Conservation (phyloP, 2,797 vertebrate genomes). For the Megaceryle alcyon region DNA sequence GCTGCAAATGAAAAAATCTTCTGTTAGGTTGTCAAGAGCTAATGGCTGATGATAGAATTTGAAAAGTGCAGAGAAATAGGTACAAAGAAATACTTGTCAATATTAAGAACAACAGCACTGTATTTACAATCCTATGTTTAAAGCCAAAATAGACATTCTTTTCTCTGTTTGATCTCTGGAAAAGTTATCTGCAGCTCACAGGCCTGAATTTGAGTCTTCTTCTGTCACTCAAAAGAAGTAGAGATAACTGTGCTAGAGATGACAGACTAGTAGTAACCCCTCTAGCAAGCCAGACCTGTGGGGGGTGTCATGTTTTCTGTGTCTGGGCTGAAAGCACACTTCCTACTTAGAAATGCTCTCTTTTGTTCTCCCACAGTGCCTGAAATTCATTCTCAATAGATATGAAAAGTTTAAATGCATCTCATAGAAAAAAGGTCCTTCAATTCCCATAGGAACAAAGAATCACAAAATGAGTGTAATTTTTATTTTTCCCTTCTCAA, state of each 20-base stretch:
- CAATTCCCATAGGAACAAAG: slow-evolving; percentile 56
- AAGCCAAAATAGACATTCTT: slow-evolving; percentile 47
- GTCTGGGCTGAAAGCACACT: not conserved
- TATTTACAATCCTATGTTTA: slow-evolving; percentile 40
- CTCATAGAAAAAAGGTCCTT: slow-evolving; percentile 5
- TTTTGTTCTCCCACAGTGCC: slow-evolving; percentile 43
- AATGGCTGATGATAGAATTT: slow-evolving; percentile 40
- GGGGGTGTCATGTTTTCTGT: slow-evolving; percentile 23
- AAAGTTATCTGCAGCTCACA: slow-evolving; percentile 61
- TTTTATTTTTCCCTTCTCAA: not conserved
- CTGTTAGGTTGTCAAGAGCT: not conserved
- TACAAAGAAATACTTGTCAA: slow-evolving; percentile 21
- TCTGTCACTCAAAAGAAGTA: slow-evolving; percentile 39
- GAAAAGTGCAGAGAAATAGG: not conserved
- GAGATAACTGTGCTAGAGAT: slow-evolving; percentile 38
- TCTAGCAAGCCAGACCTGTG: not conserved
- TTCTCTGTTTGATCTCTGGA: slow-evolving; percentile 48
- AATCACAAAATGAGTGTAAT: slow-evolving; percentile 29
- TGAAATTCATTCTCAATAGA: slow-evolving; percentile 34
- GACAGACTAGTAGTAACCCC: slow-evolving; percentile 31
- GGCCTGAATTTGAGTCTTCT: slow-evolving; percentile 17
- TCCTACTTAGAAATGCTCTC: slow-evolving; percentile 1
- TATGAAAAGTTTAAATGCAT: not conserved
- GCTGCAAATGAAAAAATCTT: not conserved
- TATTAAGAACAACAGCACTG: slow-evolving; percentile 3